phyloP scores from a whole-genome alignment of 1,140 invertebrate genomes.

The Frieseomelitta varia region DNA sequence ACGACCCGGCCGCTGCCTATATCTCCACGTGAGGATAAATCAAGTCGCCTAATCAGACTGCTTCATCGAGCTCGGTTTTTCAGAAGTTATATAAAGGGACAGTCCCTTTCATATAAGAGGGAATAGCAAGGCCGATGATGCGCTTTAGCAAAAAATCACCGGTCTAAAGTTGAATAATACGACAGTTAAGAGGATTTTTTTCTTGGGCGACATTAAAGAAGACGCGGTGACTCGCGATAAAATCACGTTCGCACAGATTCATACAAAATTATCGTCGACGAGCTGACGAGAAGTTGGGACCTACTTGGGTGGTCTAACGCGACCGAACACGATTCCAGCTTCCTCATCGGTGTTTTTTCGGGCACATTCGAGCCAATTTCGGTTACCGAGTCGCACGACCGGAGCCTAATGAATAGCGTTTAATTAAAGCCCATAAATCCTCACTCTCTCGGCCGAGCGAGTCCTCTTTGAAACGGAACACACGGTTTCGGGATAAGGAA shows the following conservation, averaged over 20 bases:
- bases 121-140: slow-evolving; percentile 6
- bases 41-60: slow-evolving; percentile 71
- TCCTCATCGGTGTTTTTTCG: slow-evolving; percentile 54
- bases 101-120: not conserved
- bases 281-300: not conserved
- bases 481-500: slow-evolving; percentile 17
- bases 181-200: slow-evolving; percentile 2
- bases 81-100: slow-evolving; percentile 62
- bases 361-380: slow-evolving; percentile 43
- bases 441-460: not conserved
- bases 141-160: slow-evolving; percentile 35
- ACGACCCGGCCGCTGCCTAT: not conserved
- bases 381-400: slow-evolving; percentile 46
- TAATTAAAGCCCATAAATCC: slow-evolving; percentile 70
- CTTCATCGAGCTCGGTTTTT: slow-evolving; percentile 71
- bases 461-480: slow-evolving; percentile 20
- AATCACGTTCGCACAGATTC: slow-evolving; percentile 8
- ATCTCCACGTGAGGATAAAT: slow-evolving; percentile 64
- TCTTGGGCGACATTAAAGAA: not conserved
- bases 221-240: slow-evolving; percentile 9
- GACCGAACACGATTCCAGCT: slow-evolving; percentile 36
- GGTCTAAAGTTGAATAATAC: slow-evolving; percentile 26
- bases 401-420: slow-evolving; percentile 64
- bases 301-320: slow-evolving; percentile 55
- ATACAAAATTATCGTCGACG: not conserved